These are phyloP conservation scores for Pangasianodon gigas DNA, from an alignment of 2,113 vertebrate genomes.

Conservation along the genomic window DNA sequence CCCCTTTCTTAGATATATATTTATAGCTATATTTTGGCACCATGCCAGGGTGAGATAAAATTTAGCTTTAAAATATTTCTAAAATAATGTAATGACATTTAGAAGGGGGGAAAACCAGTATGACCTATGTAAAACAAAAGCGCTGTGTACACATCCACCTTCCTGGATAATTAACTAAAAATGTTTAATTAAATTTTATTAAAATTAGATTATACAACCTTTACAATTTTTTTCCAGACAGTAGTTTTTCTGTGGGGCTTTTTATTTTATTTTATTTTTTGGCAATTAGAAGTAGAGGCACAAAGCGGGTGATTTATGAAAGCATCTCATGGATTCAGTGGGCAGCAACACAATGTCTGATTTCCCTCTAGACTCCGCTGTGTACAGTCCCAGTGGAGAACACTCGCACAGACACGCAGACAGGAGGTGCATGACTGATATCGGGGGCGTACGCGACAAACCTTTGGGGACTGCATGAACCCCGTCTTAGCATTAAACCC, in stretches of 20 bases:
- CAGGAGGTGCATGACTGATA: constrained; percentile 46
- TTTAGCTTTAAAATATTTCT: not conserved
- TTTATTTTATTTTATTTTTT: not conserved
- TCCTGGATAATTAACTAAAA: not conserved
- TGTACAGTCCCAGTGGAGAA: constrained; percentile 37
- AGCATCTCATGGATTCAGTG: constrained; percentile 23
- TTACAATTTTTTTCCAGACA: not conserved
- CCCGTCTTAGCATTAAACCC: not conserved
- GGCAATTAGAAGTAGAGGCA: constrained; percentile 4
- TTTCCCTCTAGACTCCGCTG: constrained; percentile 26
- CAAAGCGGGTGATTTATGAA: constrained; percentile 41
- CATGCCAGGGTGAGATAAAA: not conserved
- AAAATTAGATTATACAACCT: not conserved
- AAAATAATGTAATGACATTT: not conserved
- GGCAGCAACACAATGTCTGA: constrained; percentile 13
- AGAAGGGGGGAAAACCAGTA: not conserved
- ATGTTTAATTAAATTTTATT: not conserved
- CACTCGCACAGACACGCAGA: constrained; percentile 24
- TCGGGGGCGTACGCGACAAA: constrained; percentile 6
- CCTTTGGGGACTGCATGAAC: constrained; percentile 28
- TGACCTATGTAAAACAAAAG: no score
- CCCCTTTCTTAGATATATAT: not conserved
- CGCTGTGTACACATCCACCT: not conserved
- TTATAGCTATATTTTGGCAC: not conserved
- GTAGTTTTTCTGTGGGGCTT: not conserved